phyloP scores from a whole-genome alignment of 2,113 vertebrate species.

The Phalacrocorax brasilianus region DNA sequence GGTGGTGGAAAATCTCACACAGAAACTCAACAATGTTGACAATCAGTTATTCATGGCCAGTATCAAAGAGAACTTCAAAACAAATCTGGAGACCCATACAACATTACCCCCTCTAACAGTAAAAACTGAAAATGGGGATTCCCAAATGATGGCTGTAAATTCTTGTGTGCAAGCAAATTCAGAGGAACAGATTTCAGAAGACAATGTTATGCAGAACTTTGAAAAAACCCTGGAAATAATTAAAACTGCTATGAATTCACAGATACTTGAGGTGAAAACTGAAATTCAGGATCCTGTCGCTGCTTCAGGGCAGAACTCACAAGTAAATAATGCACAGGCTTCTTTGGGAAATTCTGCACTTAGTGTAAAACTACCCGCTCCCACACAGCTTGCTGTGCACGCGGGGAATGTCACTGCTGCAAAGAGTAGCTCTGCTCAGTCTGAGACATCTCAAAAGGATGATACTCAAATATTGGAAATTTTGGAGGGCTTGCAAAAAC shows the following conservation, averaged over 20 bases:
- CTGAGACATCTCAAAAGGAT: slow-evolving; percentile 68
- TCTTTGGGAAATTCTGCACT: slow-evolving; percentile 45
- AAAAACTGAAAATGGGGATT: slow-evolving; percentile 79
- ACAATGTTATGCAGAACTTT: slow-evolving; percentile 75
- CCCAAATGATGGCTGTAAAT: slow-evolving; percentile 66
- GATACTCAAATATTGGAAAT: slow-evolving; percentile 82
- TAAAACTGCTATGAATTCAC: slow-evolving; percentile 78
- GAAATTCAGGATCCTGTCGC: slow-evolving; percentile 61
- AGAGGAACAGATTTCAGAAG: slow-evolving; percentile 67
- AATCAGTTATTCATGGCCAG: slow-evolving; percentile 84
- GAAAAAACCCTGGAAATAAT: slow-evolving; percentile 80
- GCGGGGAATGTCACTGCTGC: neutral
- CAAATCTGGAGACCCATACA: slow-evolving; percentile 56
- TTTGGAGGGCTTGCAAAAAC: slow-evolving; percentile 83
- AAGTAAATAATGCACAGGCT: slow-evolving; percentile 58
- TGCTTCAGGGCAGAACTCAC: slow-evolving; percentile 56
- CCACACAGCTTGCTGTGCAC: slow-evolving; percentile 36
- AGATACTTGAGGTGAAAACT: slow-evolving; percentile 75
- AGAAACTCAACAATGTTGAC: slow-evolving; percentile 83
- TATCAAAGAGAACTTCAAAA: slow-evolving; percentile 80
- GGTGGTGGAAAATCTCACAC: slow-evolving; percentile 73
- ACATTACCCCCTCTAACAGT: slow-evolving; percentile 62
- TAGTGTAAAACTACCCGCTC: slow-evolving; percentile 15
- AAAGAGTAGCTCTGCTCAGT: slow-evolving; percentile 55
- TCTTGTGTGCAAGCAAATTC: slow-evolving; percentile 59